These are phyloP conservation scores for Clostera curtula DNA, from an alignment of 2,888 invertebrate genomes.

Conservation along the genomic window DNA sequence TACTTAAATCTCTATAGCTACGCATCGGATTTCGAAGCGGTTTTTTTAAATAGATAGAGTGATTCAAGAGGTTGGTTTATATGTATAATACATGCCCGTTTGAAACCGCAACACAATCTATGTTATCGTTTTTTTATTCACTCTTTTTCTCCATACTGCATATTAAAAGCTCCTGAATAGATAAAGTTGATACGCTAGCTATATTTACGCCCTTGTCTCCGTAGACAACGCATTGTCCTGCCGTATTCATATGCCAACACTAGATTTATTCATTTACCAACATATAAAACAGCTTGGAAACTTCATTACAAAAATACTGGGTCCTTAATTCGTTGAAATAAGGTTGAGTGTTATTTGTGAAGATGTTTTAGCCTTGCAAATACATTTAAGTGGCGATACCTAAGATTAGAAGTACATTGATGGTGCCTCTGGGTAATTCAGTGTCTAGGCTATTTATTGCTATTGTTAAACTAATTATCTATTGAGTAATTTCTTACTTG, in stretches of 20 bases:
- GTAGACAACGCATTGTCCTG: constrained; percentile 50
- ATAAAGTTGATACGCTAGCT: constrained; percentile 47
- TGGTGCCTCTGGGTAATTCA: constrained; percentile 40
- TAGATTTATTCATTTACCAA: constrained; percentile 50
- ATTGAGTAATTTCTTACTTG: constrained; percentile 51
- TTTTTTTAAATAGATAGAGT: too few species aligned
- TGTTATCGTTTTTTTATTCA: too few species aligned
- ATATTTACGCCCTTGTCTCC: constrained; percentile 38
- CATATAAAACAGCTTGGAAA: constrained; percentile 3
- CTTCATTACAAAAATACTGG: background rate
- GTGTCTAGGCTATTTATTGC: constrained; percentile 53
- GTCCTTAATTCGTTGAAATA: constrained; percentile 1
- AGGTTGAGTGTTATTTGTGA: background rate
- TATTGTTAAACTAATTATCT: constrained; percentile 54
- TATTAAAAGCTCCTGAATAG: constrained; percentile 28
- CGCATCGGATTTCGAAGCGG: too few species aligned
- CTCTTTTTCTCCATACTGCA: too few species aligned
- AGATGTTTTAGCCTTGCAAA: too few species aligned
- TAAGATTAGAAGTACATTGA: too few species aligned
- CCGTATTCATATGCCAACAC: constrained; percentile 64
- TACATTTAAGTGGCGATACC: too few species aligned
- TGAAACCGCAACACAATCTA: too few species aligned
- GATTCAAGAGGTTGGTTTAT: too few species aligned
- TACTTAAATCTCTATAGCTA: too few species aligned
- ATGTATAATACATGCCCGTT: too few species aligned